These are phyloP conservation scores for Arge pagana DNA, from an alignment of 2,888 invertebrate genomes.

Conservation along the genomic window DNA sequence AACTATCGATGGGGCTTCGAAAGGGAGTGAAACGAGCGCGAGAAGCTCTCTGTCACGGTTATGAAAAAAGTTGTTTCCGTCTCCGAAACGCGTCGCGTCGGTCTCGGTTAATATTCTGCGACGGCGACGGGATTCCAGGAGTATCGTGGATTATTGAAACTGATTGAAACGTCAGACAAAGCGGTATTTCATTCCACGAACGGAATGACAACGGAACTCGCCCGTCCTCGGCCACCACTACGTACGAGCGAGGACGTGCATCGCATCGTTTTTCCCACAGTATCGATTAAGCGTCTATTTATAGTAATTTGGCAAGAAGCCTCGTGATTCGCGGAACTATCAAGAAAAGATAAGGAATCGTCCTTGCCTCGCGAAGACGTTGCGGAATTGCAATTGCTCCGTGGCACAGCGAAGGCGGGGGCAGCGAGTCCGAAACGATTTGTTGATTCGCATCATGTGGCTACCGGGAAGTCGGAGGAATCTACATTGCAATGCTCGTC, in stretches of 20 bases:
- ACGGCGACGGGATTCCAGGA: too few relatives aligned
- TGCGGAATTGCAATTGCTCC: conserved; percentile 37
- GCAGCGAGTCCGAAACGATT: conserved; percentile 36
- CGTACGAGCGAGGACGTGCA: conserved; percentile 3
- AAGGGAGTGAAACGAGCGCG: too few relatives aligned
- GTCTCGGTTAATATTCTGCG: too few relatives aligned
- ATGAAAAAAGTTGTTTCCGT: too few relatives aligned
- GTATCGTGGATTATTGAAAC: too few relatives aligned
- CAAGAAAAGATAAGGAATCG: conserved; percentile 49
- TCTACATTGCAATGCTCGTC: conserved; percentile 49
- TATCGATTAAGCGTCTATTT: conserved; percentile 53
- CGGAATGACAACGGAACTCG: too few relatives aligned
- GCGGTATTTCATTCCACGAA: too few relatives aligned
- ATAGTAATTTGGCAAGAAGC: conserved; percentile 53
- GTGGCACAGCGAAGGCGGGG: conserved; percentile 20
- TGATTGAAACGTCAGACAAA: too few relatives aligned
- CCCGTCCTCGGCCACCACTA: too few relatives aligned
- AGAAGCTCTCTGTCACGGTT: too few relatives aligned
- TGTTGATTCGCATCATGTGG: conserved; percentile 54
- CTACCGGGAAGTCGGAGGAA: conserved; percentile 53
- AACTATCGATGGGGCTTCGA: too few relatives aligned
- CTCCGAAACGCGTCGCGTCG: too few relatives aligned
- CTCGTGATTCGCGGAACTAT: conserved; percentile 43
- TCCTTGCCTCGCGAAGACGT: conserved; percentile 45
- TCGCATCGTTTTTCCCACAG: conserved; percentile 40